phyloP scores from a whole-genome alignment of 1,140 invertebrate genomes.

The Drosophila truncata region DNA sequence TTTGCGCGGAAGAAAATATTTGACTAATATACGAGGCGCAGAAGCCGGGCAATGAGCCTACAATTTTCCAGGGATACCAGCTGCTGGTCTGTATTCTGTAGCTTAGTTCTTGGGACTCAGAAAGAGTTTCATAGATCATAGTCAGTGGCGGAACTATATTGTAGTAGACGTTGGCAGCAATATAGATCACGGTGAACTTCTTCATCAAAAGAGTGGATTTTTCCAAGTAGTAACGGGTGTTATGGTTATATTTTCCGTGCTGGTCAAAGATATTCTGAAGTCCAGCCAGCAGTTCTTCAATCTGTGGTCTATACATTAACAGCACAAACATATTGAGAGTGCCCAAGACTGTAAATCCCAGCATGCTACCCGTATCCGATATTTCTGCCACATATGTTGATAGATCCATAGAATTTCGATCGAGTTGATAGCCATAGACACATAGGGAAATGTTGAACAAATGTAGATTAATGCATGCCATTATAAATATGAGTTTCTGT shows the following conservation, averaged over 20 bases:
- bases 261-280: neutral
- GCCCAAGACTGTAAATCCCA: neutral
- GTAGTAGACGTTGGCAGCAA: neutral
- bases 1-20: neutral
- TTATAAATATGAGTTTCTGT: neutral
- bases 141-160: neutral
- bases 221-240: neutral
- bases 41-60: conserved; percentile 2
- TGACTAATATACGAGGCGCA: neutral
- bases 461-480: neutral
- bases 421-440: conserved; percentile 2
- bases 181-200: neutral
- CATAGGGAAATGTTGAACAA: neutral
- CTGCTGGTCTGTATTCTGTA: neutral
- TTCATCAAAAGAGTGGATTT: neutral
- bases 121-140: neutral
- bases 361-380: conserved; percentile 2
- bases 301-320: neutral
- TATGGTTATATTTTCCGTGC: neutral
- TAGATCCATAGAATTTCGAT: neutral
- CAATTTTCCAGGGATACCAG: conserved; percentile 10
- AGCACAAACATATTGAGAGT: neutral
- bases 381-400: neutral
- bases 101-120: neutral
- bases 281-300: neutral